Evolutionary conservation across 2,113 vertebrate species (phyloP), one percentile per base, ranked within the genome.

Genomic region (Choloepus hoffmanni): DNA sequence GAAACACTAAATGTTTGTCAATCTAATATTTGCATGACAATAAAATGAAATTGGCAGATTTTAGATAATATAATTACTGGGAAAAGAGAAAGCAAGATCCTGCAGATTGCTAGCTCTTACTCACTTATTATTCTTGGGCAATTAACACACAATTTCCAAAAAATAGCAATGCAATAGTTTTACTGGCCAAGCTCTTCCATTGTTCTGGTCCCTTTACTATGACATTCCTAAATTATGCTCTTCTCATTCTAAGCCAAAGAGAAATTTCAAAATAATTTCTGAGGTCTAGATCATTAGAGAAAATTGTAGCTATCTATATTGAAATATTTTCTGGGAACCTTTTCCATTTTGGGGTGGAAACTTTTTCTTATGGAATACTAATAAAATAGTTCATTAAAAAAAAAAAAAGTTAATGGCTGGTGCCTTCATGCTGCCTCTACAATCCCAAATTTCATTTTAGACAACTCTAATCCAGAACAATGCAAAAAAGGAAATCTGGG

Each of bases 321-420:
- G 43, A 45, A 45, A 45, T 45, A 53, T 72, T 92, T 88, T 87
- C 28, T 65, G 43, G 26, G 83, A 96, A 45, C 10, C 9, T 45
- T 92, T 86, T 62, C 23, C 26, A 21, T 77, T 77, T 77, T 43
- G 40, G 50, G 84, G 11, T 96, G 43, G 58, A 85, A 92, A 93
- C 14, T 55, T 55, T 55, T 55, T 55, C 48, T 82, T 68, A 43
- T 74, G 21, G 4, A 89, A 58, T 85, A 43, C 19, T 58, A 30
- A 77, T 93, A 23, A 40, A 82, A n/a, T 26, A 50, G 3, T 68
- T 79, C 63, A 85, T 60, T 95, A 45, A 45, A 45, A 45, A 45
- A 45, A 45, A 45, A 45, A 45, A 45, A 45, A 45, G 43, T 5
- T 45, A 45, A 45, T 45, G 43, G 43, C 43, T 45, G 43, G 18